These are phyloP conservation scores for Athalia circularis DNA, from an alignment of 2,888 invertebrate species.

Conservation along the genomic window DNA sequence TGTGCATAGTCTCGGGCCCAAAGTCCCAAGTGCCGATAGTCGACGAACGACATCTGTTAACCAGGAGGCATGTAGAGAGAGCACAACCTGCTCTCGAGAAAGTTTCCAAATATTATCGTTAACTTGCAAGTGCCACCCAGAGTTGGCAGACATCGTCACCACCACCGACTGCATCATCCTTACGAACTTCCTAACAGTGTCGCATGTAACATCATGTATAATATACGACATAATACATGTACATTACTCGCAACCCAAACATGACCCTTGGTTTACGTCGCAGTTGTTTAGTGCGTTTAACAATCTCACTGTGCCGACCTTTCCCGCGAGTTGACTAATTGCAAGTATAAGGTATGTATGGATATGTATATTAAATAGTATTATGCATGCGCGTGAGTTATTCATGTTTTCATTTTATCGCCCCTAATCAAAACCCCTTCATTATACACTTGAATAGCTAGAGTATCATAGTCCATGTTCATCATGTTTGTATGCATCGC, in stretches of 20 bases:
- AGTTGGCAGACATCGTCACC: too few relatives aligned
- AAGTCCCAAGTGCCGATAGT: not conserved
- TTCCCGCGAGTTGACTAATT: not conserved
- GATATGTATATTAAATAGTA: too few relatives aligned
- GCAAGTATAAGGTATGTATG: too few relatives aligned
- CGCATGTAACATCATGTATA: not conserved
- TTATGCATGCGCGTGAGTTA: too few relatives aligned
- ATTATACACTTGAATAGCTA: too few relatives aligned
- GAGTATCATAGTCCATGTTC: too few relatives aligned
- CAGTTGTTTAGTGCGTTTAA: not conserved
- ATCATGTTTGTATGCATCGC: too few relatives aligned
- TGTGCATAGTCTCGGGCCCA: constrained; percentile 9
- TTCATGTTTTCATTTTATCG: too few relatives aligned
- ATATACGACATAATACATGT: not conserved
- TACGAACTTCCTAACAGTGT: too few relatives aligned
- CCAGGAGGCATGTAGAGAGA: constrained; percentile 17
- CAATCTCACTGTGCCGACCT: not conserved
- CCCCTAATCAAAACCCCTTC: too few relatives aligned
- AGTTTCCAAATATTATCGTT: constrained; percentile 41
- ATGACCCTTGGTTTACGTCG: constrained; percentile 22
- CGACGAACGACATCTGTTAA: constrained; percentile 37
- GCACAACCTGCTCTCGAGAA: constrained; percentile 33
- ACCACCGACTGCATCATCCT: too few relatives aligned
- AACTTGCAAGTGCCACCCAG: constrained; percentile 7
- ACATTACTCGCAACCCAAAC: not conserved